Evolutionary conservation across 2,888 invertebrate species (phyloP).

Genomic region (Noctua pronuba): DNA sequence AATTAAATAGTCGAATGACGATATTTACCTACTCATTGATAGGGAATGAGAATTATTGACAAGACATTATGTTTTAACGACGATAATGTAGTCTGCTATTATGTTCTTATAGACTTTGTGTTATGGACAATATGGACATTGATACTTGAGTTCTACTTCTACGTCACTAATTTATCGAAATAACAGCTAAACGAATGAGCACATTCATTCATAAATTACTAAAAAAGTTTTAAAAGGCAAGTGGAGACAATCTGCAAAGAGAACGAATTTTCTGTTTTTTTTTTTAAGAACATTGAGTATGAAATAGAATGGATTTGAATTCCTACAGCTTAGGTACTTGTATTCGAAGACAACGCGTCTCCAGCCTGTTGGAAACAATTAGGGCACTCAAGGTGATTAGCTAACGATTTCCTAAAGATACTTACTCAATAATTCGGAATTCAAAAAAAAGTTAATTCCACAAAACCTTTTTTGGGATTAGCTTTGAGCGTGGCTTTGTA

Average conservation of each 20-base stretch:
- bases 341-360: background rate
- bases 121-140: conserved; percentile 37
- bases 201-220: background rate
- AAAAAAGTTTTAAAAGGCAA: background rate
- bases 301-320: background rate
- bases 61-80: conserved; percentile 43
- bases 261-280: background rate
- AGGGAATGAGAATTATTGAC: conserved; percentile 58
- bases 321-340: too few relatives aligned
- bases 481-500: conserved; percentile 2
- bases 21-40: conserved; percentile 61
- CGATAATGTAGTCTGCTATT: conserved; percentile 25
- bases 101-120: conserved; percentile 27
- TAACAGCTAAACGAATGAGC: background rate
- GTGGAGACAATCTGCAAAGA: background rate
- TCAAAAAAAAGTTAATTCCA: background rate
- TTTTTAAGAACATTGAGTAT: background rate
- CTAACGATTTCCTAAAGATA: conserved; percentile 29
- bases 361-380: conserved; percentile 17
- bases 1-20: conserved; percentile 61
- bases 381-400: background rate
- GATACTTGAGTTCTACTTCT: conserved; percentile 5
- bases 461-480: conserved; percentile 25
- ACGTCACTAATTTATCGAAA: background rate
- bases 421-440: background rate